These are phyloP conservation scores for Actinia tenebrosa DNA, from an alignment of 64 coral and sea anemone genomes.

Conservation along the genomic window DNA sequence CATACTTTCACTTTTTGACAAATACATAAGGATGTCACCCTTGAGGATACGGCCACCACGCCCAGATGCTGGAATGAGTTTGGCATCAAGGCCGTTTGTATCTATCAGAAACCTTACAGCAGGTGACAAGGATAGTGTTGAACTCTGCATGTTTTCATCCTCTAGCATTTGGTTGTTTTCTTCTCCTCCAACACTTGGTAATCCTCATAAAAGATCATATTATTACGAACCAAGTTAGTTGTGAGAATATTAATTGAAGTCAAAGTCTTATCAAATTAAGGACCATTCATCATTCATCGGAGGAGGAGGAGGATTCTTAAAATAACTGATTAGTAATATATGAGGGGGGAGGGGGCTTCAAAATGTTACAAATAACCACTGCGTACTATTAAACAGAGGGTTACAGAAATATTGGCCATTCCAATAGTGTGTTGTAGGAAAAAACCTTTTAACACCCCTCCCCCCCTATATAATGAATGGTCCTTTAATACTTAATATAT, in stretches of 20 bases:
- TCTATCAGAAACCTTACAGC: slow-evolving; percentile 82
- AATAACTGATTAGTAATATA: no score
- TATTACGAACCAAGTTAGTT: not conserved
- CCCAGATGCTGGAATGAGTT: slow-evolving; percentile 67
- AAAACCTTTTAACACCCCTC: no score
- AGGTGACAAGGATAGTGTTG: slow-evolving; percentile 43
- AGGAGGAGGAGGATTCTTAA: no score
- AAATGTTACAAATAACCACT: no score
- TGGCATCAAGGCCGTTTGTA: slow-evolving; percentile 60
- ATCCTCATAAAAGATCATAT: not conserved
- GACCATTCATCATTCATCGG: no score
- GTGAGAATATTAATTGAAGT: no score
- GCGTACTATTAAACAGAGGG: no score
- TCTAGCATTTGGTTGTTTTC: not conserved
- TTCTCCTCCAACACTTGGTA: not conserved
- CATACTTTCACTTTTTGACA: slow-evolving; percentile 27
- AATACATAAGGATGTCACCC: slow-evolving; percentile 68
- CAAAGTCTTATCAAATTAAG: not conserved
- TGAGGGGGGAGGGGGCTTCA: no score
- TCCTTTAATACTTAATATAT: not conserved
- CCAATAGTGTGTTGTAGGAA: no score
- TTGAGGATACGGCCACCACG: slow-evolving; percentile 67
- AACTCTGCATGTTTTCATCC: not conserved
- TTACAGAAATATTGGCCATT: no score
- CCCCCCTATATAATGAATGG: no score